phyloP scores from a whole-genome alignment of 2,113 vertebrate genomes.

The Glareola pratincola region DNA sequence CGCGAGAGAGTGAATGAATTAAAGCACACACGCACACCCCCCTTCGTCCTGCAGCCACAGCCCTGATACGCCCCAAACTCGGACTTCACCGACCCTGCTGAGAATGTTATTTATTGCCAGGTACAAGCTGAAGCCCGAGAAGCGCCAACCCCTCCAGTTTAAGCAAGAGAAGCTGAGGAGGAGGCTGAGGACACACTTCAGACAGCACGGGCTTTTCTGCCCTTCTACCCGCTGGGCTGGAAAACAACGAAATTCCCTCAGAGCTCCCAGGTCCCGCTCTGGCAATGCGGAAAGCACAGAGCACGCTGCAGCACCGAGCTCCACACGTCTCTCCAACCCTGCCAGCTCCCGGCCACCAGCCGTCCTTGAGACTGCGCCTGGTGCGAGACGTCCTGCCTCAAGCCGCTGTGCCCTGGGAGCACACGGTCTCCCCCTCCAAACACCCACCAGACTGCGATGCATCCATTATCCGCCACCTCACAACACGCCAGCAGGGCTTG shows the following conservation, averaged over 20 bases:
- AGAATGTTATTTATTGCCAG: neutral
- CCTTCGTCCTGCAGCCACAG: neutral
- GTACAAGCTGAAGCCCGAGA: neutral
- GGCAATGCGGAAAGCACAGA: neutral
- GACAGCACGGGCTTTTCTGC: neutral
- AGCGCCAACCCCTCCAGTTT: accelerated
- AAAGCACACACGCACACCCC: neutral
- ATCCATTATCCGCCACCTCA: accelerated
- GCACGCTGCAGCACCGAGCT: accelerated
- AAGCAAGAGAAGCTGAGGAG: neutral
- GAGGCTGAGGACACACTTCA: neutral
- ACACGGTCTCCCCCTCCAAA: accelerated
- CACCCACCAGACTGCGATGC: accelerated
- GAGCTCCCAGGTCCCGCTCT: neutral
- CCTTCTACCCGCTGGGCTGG: neutral
- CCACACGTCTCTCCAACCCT: neutral
- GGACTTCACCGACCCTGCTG: neutral
- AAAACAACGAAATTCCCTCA: neutral
- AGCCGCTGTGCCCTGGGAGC: accelerated
- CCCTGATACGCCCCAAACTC: neutral
- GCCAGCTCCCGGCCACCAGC: neutral
- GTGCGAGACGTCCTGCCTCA: neutral
- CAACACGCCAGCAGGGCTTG: accelerated
- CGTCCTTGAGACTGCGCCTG: neutral
- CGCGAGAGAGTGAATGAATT: neutral